These are phyloP conservation scores for Leiothrix lutea DNA, from an alignment of 2,113 vertebrate genomes.

Conservation along the genomic window DNA sequence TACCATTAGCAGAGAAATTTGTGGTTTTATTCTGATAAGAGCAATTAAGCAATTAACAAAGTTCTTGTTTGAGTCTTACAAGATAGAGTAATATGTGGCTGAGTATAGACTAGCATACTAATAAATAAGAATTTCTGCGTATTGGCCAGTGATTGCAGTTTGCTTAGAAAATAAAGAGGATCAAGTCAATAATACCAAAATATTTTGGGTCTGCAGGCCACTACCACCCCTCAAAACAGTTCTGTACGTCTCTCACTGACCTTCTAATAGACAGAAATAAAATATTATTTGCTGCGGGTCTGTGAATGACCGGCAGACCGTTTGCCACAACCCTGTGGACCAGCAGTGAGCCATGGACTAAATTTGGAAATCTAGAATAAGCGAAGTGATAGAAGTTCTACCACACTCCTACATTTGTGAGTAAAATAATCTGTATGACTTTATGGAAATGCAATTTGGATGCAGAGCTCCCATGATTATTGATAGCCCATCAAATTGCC, in stretches of 20 bases:
- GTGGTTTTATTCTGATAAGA: background rate
- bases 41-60: background rate
- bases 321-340: background rate
- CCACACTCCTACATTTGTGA: background rate
- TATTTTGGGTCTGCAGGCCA: background rate
- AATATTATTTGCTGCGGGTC: background rate
- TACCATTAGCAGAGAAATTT: background rate
- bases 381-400: background rate
- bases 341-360: background rate
- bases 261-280: background rate
- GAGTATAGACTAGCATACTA: background rate
- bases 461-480: background rate
- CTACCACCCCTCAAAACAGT: background rate
- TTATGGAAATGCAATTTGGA: background rate
- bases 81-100: background rate
- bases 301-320: background rate
- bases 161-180: background rate
- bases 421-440: background rate
- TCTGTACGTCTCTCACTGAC: background rate
- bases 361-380: background rate
- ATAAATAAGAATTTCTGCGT: background rate
- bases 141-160: background rate
- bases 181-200: background rate
- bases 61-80: background rate
- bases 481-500: background rate